These are phyloP conservation scores for Eilema caniola DNA, from an alignment of 2,888 invertebrate genomes.

Conservation along the genomic window DNA sequence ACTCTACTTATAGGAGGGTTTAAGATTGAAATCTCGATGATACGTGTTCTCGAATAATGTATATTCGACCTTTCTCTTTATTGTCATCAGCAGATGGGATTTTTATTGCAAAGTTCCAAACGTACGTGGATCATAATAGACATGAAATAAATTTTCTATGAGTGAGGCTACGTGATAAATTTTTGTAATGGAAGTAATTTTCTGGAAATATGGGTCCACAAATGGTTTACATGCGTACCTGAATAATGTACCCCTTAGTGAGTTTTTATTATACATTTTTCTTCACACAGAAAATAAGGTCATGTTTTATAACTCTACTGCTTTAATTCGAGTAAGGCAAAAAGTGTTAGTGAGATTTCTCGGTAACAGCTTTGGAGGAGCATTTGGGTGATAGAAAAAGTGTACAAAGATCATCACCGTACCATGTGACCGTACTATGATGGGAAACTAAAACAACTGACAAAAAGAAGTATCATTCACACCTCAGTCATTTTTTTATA, in stretches of 20 bases:
- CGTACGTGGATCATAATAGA: conserved; percentile 30
- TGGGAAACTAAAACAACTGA: not conserved
- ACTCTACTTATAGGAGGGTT: not conserved
- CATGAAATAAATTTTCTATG: conserved; percentile 39
- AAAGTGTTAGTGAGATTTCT: too few species aligned
- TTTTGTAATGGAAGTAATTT: conserved; percentile 23
- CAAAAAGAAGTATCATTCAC: not conserved
- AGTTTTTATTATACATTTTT: too few species aligned
- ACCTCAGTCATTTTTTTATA: too few species aligned
- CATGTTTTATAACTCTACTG: too few species aligned
- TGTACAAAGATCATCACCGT: too few species aligned
- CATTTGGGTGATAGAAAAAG: too few species aligned
- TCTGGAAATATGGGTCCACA: not conserved
- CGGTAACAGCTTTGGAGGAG: too few species aligned
- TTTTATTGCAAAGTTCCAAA: conserved; percentile 44
- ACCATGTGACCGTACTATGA: too few species aligned
- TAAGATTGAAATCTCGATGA: not conserved
- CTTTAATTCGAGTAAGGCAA: too few species aligned
- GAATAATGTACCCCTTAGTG: not conserved
- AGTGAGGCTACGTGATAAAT: conserved; percentile 27
- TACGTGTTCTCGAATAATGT: conserved; percentile 25
- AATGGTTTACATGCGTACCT: not conserved
- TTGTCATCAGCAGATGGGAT: conserved; percentile 43
- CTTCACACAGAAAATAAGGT: too few species aligned
- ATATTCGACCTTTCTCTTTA: conserved; percentile 13